phyloP scores from a whole-genome alignment of 2,113 vertebrate species.

The Calidris pugnax region DNA sequence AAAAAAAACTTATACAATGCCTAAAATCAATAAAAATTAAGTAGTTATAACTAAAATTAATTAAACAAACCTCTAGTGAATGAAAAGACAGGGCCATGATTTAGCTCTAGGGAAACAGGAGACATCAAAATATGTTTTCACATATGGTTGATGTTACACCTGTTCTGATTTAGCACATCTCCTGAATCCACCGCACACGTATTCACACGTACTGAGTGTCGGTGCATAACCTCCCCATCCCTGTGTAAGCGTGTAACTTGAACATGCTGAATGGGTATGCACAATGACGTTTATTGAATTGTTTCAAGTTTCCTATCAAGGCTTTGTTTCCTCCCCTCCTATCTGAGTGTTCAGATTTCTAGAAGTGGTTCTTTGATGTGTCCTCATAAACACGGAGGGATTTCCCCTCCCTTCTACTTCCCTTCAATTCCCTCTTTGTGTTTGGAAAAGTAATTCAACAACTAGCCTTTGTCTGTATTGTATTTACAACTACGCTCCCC shows the following conservation, averaged over 20 bases:
- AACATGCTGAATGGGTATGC: not conserved
- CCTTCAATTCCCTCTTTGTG: constrained; percentile 32
- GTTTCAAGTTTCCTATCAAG: constrained; percentile 48
- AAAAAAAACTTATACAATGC: not conserved
- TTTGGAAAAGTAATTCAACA: constrained; percentile 35
- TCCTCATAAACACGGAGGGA: not conserved
- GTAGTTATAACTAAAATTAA: not conserved
- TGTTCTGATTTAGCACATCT: not conserved
- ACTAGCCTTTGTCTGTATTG: not conserved
- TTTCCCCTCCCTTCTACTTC: constrained; percentile 36
- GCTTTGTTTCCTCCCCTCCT: constrained; percentile 11
- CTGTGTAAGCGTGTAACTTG: not conserved
- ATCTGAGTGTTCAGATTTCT: constrained; percentile 41
- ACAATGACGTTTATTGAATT: constrained; percentile 19
- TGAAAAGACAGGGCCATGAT: not conserved
- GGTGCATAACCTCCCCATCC: not conserved
- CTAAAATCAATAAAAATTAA: not conserved
- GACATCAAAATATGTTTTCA: not conserved
- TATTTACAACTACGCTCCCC: not conserved
- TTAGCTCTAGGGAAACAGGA: not conserved
- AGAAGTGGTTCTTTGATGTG: constrained; percentile 52
- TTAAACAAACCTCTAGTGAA: not conserved
- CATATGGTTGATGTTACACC: rapidly evolving
- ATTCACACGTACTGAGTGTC: rapidly evolving
- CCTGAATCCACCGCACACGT: rapidly evolving